Base-by-base conservation (phyloP, 2,113 vertebrate species). In the Sinocyclocheilus rhinocerous region DNA sequence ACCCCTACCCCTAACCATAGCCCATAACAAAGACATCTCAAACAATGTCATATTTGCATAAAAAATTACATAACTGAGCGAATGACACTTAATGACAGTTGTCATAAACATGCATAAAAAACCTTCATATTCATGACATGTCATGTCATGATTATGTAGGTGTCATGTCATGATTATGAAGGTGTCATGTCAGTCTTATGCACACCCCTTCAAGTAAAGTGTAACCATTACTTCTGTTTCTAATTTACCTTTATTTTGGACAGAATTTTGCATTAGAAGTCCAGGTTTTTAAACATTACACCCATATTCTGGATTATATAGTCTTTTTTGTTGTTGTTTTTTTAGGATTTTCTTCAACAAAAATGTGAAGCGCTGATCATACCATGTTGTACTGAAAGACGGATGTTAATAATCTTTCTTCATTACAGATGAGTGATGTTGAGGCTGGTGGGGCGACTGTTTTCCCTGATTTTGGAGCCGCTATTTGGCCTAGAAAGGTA, bases 361-460 rank as follows among this genome's bases (percentile, higher is more conserved):
- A 67, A 67, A 8, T 29, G 13, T 69, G 8, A 72, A 48, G 7
- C 1, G 3, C 39, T 75, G 42, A 75, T 48, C 22, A 73, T n/a
- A n/a, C 4, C 36, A 72, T 75, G 33, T 29, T 70, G 33, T 20
- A 16, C 3, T 36, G 16, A 20, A 18, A 22, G 4, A 12, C 4
- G 5, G 22, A 50, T 50, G n/a, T 50, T 42, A 39, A 75, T 33
- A 33, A 26, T 55, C 45, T 13, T 4, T 48, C 4, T 77, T 16
- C 7, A 91, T 90, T 83, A 52, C 92, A 99, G 98, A 99, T 99
- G 98, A 99, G 95, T 57, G 97, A 99, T 73, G 98, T 99, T 2
- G 95, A 97, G 93, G 97, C 98, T 50, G 98, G 98, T 84, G 98
- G 98, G 72, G 97, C 98, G 16, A 99, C 98, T 0, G 98, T 99